These are phyloP conservation scores for Conomelus anceps DNA, from an alignment of 2,888 invertebrate genomes.

Conservation along the genomic window DNA sequence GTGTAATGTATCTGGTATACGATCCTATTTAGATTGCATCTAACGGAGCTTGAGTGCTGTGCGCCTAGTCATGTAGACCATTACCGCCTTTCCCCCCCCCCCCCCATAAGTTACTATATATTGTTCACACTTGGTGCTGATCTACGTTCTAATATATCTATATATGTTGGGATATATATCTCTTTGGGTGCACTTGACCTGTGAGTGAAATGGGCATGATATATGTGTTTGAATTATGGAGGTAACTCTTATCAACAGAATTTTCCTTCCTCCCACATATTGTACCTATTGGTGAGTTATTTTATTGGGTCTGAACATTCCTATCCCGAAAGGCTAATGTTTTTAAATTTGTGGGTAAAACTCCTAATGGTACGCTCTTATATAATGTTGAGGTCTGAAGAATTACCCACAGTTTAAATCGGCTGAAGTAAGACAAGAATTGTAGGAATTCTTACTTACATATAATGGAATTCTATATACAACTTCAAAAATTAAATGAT, in stretches of 20 bases:
- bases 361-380: no score
- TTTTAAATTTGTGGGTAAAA: no score
- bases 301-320: background rate
- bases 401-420: no score
- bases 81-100: background rate
- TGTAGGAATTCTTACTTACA: no score
- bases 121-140: background rate
- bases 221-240: background rate
- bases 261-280: background rate
- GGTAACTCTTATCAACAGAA: background rate
- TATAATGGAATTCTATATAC: no score
- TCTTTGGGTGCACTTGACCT: background rate
- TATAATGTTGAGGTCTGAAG: no score
- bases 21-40: background rate
- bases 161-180: background rate
- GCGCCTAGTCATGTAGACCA: background rate
- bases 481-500: no score
- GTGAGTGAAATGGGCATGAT: background rate
- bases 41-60: background rate
- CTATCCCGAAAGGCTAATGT: no score
- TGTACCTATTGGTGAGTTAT: background rate
- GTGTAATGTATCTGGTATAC: background rate
- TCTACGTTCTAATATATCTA: background rate
- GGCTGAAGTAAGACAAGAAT: no score
- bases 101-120: background rate